Evolutionary conservation across 2,797 vertebrate genomes (phyloP).

Genomic region (Anguilla marmorata): DNA sequence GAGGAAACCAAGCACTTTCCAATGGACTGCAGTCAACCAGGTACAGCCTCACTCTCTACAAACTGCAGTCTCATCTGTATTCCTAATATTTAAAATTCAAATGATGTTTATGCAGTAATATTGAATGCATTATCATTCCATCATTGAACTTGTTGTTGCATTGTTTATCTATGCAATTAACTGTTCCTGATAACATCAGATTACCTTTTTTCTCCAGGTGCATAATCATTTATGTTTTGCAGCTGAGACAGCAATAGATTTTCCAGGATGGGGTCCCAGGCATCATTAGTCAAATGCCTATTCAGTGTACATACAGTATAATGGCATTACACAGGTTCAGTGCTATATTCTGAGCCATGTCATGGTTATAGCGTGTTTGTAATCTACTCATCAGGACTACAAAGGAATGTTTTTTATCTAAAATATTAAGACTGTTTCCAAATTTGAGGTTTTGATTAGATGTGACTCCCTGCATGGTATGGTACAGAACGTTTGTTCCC

Average conservation of each 20-base stretch:
- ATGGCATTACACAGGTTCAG: background rate
- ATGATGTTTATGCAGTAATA: background rate
- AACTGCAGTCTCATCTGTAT: background rate
- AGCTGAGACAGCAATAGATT: background rate
- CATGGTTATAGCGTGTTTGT: too few relatives aligned
- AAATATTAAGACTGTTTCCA: too few relatives aligned
- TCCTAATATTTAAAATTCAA: background rate
- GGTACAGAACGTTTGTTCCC: too few relatives aligned
- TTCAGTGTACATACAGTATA: background rate
- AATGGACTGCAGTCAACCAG: slow-evolving; percentile 90
- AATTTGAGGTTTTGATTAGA: too few relatives aligned
- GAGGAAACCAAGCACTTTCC: slow-evolving; percentile 97
- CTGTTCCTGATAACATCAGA: too few relatives aligned
- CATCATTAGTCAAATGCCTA: background rate
- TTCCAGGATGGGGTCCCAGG: background rate
- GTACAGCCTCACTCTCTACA: slow-evolving; percentile 61
- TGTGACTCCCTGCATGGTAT: too few relatives aligned
- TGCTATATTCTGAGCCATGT: too few relatives aligned
- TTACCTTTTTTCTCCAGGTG: too few relatives aligned
- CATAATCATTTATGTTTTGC: too few relatives aligned
- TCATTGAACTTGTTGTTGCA: background rate
- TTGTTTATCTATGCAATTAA: too few relatives aligned
- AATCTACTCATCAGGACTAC: too few relatives aligned
- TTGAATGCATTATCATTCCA: background rate
- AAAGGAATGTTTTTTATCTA: too few relatives aligned